Base-by-base conservation (phyloP, 2,113 vertebrate species). In the Rafetus swinhoei region DNA sequence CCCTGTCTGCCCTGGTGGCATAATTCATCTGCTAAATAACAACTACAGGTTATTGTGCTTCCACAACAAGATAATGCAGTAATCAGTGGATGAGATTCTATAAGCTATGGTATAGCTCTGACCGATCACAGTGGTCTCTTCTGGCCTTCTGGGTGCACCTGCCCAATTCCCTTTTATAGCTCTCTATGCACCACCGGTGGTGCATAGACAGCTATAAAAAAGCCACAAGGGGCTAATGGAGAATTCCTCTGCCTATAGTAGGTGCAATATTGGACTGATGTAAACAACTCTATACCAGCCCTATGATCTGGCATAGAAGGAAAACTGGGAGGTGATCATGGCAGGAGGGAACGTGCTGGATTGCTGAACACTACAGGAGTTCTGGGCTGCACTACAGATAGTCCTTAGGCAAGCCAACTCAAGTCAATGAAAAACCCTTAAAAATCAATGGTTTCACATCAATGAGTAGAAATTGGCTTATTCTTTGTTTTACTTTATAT, bases 11-110 rank as follows among this genome's bases (percentile, higher is more conserved):
- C 25, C 22, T 87, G 50, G 19, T 81, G 7, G 19, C 35, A 16
- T 27, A 79, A 35, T 25, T 56, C 50, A 60, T 24, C 0, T 54
- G 7, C 13, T 69, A 69, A 84, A 39, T 29, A 74, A 35, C 2
- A 82, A 15, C 27, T n/a, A 77, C n/a, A n/a, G 39, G 15, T 81
- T 35, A 35, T 0, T 0, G 74, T 89, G 50, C 25, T 82, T 79
- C n/a, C 80, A 81, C 1, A 81, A 32, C 57, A 84, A 52, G 15
- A 59, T 56, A 52, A 54, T 5, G 9, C 1, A 0, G 3, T 15
- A 85, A 72, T 52, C 35, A 65, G 45, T 85, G 53, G 76, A 2
- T 9, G 21, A 88, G 5, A 81, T 93, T 82, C 60, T 62, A 18
- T 56, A 29, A 19, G 21, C 79, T 14, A 11, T 84, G 59, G 45